Percentiles rank a stretch among this genome's conserved stretches.
Evolutionary conservation across 2,797 vertebrate genomes (phyloP).

Genomic region (Pteropus rufus): DNA sequence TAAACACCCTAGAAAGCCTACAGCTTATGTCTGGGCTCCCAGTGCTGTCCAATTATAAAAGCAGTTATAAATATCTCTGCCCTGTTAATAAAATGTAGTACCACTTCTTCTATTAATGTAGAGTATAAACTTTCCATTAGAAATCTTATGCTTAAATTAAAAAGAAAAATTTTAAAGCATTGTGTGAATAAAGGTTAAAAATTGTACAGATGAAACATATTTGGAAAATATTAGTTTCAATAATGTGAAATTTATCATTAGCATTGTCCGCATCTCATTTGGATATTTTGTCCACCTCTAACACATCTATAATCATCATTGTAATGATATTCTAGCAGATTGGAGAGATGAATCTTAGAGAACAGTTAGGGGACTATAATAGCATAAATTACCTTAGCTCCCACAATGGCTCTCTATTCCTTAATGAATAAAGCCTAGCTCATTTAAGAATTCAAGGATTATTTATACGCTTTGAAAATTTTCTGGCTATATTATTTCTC

Average conservation of each 20-base stretch:
- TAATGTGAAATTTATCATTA: not conserved
- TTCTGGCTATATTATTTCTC: not conserved
- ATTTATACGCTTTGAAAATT: not conserved
- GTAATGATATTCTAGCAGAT: not conserved
- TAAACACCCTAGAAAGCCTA: conserved; percentile 51
- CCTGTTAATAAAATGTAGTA: not conserved
- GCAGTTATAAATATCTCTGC: conserved; percentile 32
- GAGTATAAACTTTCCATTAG: not conserved
- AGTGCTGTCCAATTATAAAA: conserved; percentile 33
- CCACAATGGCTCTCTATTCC: not conserved
- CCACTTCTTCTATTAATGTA: conserved; percentile 4
- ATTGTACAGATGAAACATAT: not conserved
- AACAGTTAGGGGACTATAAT: not conserved
- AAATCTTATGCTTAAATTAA: conserved; percentile 19
- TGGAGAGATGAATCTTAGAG: not conserved
- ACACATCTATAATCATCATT: not conserved
- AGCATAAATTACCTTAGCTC: not conserved
- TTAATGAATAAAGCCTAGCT: conserved; percentile 10
- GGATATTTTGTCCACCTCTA: not conserved
- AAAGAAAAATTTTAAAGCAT: not conserved
- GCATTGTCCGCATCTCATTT: not conserved
- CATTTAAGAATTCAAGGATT: not conserved
- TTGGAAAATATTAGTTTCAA: not conserved
- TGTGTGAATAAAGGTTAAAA: not conserved
- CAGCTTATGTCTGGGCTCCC: conserved; percentile 28